phyloP scores from a whole-genome alignment of 2,797 vertebrate genomes.

The Helarctos malayanus region DNA sequence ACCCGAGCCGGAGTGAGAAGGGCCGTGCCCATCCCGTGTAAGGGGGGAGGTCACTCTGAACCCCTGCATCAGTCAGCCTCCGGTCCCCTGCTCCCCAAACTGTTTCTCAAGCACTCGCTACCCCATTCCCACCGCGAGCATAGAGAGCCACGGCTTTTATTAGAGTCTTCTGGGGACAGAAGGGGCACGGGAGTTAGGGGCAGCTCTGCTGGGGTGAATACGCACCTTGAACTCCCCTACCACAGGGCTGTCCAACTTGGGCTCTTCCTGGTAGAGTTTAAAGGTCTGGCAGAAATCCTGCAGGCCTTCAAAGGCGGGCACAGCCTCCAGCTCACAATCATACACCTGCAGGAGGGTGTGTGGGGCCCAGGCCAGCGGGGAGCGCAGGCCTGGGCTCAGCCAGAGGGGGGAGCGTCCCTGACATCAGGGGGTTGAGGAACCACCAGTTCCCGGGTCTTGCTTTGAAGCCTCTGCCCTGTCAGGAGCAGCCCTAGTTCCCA shows the following conservation, averaged over 20 bases:
- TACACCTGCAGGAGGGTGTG: slow-evolving; percentile 84
- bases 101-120: neutral
- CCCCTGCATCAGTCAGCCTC: neutral
- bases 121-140: neutral
- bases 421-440: neutral
- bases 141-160: neutral
- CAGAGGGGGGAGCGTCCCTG: neutral
- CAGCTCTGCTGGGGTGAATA: neutral
- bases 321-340: slow-evolving; percentile 87
- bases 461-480: neutral
- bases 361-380: neutral
- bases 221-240: slow-evolving; percentile 89
- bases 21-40: neutral
- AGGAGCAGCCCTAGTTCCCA: neutral
- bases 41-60: neutral
- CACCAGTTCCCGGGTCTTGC: neutral
- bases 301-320: slow-evolving; percentile 87
- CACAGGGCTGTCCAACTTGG: slow-evolving; percentile 71
- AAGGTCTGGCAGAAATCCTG: slow-evolving; percentile 91
- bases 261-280: slow-evolving; percentile 82
- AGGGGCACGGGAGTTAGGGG: neutral
- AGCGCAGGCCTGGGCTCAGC: neutral
- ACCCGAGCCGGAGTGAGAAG: neutral
- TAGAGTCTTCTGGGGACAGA: neutral
- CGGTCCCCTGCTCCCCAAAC: neutral